Conservation (phyloP, 2,113 vertebrate genomes). For the Laticauda colubrina region DNA sequence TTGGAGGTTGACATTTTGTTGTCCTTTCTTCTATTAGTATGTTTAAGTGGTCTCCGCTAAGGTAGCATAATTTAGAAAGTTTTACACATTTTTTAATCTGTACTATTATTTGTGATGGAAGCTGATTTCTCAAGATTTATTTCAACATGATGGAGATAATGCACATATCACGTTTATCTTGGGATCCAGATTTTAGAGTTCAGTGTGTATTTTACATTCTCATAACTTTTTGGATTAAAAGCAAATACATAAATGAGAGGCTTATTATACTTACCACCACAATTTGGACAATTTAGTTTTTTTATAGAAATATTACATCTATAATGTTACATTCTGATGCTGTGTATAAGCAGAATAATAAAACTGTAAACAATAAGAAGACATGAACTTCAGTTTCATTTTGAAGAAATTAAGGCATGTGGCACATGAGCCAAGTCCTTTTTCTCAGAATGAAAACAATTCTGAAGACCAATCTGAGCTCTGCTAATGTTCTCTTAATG, state of each 20-base stretch:
- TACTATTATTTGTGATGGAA: background rate
- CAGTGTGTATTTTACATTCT: background rate
- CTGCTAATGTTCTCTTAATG: background rate
- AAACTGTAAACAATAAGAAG: background rate
- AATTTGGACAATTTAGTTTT: background rate
- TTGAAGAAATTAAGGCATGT: background rate
- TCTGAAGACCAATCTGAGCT: background rate
- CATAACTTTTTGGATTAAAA: background rate
- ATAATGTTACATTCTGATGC: background rate
- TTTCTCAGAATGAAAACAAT: background rate
- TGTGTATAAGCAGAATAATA: background rate
- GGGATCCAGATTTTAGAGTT: background rate
- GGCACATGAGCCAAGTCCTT: background rate
- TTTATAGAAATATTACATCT: background rate
- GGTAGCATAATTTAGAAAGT: background rate
- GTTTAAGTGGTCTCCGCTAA: background rate
- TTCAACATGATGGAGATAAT: background rate
- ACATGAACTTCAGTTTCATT: background rate
- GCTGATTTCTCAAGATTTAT: background rate
- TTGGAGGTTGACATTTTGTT: background rate
- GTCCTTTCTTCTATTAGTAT: background rate
- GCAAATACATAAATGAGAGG: background rate
- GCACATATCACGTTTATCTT: background rate
- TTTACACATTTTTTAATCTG: background rate
- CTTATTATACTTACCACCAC: background rate